phyloP scores from a whole-genome alignment of 2,797 vertebrate genomes.

The Nasua narica region DNA sequence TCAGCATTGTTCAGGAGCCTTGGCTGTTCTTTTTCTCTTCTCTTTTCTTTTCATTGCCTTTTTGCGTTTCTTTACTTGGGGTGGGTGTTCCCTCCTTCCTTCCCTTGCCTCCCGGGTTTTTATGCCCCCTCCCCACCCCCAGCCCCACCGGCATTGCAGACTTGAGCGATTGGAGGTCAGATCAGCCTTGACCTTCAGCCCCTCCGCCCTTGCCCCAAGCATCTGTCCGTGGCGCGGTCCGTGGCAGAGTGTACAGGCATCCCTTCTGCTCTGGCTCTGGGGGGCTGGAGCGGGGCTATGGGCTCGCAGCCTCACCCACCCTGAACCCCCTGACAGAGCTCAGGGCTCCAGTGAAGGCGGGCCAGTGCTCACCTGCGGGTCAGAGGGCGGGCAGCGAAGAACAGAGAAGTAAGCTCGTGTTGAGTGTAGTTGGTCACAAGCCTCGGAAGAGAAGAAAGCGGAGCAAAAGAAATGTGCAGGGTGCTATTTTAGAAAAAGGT shows the following conservation, averaged over 20 bases:
- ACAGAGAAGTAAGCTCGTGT: background rate
- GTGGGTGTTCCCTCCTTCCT: background rate
- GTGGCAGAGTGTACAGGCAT: background rate
- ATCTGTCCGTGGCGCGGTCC: background rate
- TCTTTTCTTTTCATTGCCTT: background rate
- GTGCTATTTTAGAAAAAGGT: background rate
- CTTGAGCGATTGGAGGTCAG: background rate
- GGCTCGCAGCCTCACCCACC: background rate
- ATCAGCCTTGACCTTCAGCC: background rate
- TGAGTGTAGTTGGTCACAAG: background rate
- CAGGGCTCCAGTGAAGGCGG: background rate
- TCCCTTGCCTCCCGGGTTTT: background rate
- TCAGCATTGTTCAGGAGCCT: background rate
- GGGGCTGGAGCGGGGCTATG: background rate
- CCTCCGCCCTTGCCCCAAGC: background rate
- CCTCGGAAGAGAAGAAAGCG: background rate
- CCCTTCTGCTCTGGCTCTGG: background rate
- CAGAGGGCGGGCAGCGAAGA: background rate
- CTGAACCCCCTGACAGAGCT: background rate
- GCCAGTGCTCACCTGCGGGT: background rate
- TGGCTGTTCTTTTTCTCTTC: background rate
- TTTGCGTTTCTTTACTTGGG: conserved; percentile 12
- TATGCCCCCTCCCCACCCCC: background rate
- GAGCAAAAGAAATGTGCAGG: background rate
- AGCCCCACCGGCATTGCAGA: background rate